phyloP scores from a whole-genome alignment of 2,888 invertebrate species.

The Sisyra nigra region DNA sequence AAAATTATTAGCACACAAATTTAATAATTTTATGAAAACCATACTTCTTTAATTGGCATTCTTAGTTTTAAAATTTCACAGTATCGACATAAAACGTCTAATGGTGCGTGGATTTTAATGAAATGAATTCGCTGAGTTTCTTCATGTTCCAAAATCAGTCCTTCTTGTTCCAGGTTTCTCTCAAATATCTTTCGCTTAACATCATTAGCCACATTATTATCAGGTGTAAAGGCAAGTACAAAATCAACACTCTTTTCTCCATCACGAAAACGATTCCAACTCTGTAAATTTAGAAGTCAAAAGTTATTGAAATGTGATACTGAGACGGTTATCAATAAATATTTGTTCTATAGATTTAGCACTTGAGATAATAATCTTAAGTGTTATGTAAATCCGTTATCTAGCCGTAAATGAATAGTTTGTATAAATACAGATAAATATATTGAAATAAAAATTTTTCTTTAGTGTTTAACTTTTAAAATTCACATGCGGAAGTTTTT shows the following conservation, averaged over 20 bases:
- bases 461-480: too few relatives aligned
- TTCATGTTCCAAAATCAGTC: conserved; percentile 42
- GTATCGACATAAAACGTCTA: conserved; percentile 51
- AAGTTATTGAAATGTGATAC: neutral
- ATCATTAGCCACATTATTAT: conserved; percentile 20
- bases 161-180: conserved; percentile 39
- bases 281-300: conserved; percentile 21
- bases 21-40: conserved; percentile 10
- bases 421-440: too few relatives aligned
- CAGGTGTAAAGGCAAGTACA: conserved; percentile 38
- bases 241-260: conserved; percentile 38
- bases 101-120: conserved; percentile 57
- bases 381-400: too few relatives aligned
- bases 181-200: conserved; percentile 39
- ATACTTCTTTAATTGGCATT: conserved; percentile 57
- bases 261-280: conserved; percentile 34
- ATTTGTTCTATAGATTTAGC: too few relatives aligned
- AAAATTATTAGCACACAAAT: neutral
- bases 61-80: conserved; percentile 61
- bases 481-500: too few relatives aligned
- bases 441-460: too few relatives aligned
- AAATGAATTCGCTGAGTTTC: conserved; percentile 46
- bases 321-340: too few relatives aligned
- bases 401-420: too few relatives aligned
- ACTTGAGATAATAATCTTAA: too few relatives aligned